Percentiles rank a stretch among this genome's conserved stretches.
Evolutionary conservation across 53 echinoderm and acorn worm species (phyloP).

Genomic region (Crossaster papposus): DNA sequence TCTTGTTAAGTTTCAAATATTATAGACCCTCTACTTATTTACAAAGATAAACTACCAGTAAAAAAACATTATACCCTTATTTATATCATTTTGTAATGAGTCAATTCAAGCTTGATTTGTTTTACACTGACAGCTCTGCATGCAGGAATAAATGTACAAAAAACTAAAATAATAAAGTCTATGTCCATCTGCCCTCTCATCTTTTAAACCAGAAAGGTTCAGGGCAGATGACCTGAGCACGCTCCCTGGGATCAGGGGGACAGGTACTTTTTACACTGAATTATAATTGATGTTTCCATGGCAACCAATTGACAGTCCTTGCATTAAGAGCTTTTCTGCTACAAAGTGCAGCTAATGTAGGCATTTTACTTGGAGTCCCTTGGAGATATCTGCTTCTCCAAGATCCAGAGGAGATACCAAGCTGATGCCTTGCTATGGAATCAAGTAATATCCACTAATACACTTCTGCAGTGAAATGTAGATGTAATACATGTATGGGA

Average conservation of each 20-base stretch:
- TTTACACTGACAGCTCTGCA: background rate
- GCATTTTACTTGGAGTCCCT: conserved; percentile 1
- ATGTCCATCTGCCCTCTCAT: background rate
- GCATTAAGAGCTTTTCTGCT: background rate
- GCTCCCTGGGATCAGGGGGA: background rate
- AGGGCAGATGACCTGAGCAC: background rate
- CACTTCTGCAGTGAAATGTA: background rate
- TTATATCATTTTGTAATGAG: background rate
- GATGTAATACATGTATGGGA: background rate
- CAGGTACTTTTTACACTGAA: background rate
- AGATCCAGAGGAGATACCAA: conserved; percentile 3
- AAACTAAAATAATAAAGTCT: background rate
- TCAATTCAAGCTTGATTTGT: too few species aligned
- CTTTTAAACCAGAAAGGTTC: background rate
- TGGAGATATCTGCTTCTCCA: background rate
- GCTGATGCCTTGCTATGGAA: conserved; percentile 34
- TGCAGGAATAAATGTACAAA: background rate
- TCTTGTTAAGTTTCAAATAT: too few species aligned
- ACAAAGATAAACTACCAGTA: too few species aligned
- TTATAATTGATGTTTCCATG: conserved; percentile 52
- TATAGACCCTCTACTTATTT: too few species aligned
- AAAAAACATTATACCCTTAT: too few species aligned
- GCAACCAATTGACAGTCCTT: conserved; percentile 32
- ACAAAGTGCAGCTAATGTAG: background rate
- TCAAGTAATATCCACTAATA: background rate